These are phyloP conservation scores for Enteromius fasciolatus DNA, from an alignment of 2,797 vertebrate species.

Conservation along the genomic window DNA sequence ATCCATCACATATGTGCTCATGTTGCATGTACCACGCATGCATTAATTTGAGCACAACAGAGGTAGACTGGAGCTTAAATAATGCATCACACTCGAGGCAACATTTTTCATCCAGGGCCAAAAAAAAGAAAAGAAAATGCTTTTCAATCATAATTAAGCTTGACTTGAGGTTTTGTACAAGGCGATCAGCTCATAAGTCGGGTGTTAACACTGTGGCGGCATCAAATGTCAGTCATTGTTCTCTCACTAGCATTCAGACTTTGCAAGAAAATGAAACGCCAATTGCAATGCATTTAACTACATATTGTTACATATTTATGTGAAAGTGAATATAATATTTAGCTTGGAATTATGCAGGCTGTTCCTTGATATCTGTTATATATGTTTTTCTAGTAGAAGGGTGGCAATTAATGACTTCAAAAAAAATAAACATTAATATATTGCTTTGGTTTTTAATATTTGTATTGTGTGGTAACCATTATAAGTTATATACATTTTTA, in stretches of 20 bases:
- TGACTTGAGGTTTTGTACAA: constrained; percentile 19
- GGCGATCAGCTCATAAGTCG: constrained; percentile 21
- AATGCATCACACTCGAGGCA: constrained; percentile 7
- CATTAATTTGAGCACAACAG: constrained; percentile 21
- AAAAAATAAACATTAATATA: not conserved
- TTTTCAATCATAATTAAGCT: constrained; percentile 27
- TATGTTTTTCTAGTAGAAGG: not conserved
- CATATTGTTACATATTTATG: not conserved
- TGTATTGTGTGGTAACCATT: not conserved
- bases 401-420: not conserved
- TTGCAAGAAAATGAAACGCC: constrained; percentile 2
- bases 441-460: not conserved
- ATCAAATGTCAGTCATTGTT: constrained; percentile 33
- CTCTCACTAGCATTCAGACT: constrained; percentile 13
- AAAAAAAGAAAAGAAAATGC: not conserved
- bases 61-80: constrained; percentile 27
- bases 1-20: constrained; percentile 9
- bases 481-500: not conserved
- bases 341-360: not conserved
- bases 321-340: constrained; percentile 4
- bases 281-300: constrained; percentile 10
- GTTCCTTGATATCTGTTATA: not conserved
- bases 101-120: constrained; percentile 14
- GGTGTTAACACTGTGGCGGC: constrained; percentile 22
- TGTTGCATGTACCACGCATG: not conserved